Evolutionary conservation across 2,888 invertebrate species (phyloP).

Genomic region (Acleris holmiana): DNA sequence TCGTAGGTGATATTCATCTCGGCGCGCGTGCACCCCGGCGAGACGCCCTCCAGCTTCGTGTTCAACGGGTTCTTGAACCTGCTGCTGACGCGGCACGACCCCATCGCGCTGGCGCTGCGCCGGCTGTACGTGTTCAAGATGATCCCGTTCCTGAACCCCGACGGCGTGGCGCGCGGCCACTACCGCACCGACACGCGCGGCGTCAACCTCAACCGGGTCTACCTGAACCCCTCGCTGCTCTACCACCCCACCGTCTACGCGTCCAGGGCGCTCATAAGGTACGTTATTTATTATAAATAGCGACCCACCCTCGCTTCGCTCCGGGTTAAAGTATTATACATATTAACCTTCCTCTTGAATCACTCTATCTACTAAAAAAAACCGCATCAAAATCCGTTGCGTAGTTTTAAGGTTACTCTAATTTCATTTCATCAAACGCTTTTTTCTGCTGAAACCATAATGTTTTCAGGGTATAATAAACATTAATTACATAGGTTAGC

Average conservation of each 20-base stretch:
- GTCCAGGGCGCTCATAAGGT: conserved; percentile 90
- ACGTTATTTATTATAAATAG: background rate
- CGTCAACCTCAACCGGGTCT: conserved; percentile 94
- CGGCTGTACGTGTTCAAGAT: conserved; percentile 93
- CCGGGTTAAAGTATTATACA: too few relatives aligned
- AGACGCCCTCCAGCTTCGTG: conserved; percentile 95
- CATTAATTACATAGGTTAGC: too few relatives aligned
- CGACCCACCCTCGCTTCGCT: too few relatives aligned
- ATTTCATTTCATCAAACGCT: too few relatives aligned
- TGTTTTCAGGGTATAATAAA: too few relatives aligned
- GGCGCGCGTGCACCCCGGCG: conserved; percentile 96
- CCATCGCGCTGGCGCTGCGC: conserved; percentile 89
- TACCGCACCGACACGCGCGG: conserved; percentile 94
- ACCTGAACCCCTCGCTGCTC: conserved; percentile 89
- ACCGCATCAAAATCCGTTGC: too few relatives aligned
- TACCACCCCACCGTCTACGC: conserved; percentile 95
- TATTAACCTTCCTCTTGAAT: too few relatives aligned
- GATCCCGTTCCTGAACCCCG: conserved; percentile 96
- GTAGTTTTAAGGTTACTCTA: too few relatives aligned
- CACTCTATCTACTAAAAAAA: too few relatives aligned
- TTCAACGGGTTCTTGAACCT: conserved; percentile 94
- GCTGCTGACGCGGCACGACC: conserved; percentile 89
- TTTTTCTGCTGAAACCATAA: too few relatives aligned
- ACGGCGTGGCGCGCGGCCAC: conserved; percentile 94
- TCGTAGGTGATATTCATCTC: conserved; percentile 91